These are phyloP conservation scores for Platycheirus albimanus DNA, from an alignment of 2,888 invertebrate genomes.

Conservation along the genomic window DNA sequence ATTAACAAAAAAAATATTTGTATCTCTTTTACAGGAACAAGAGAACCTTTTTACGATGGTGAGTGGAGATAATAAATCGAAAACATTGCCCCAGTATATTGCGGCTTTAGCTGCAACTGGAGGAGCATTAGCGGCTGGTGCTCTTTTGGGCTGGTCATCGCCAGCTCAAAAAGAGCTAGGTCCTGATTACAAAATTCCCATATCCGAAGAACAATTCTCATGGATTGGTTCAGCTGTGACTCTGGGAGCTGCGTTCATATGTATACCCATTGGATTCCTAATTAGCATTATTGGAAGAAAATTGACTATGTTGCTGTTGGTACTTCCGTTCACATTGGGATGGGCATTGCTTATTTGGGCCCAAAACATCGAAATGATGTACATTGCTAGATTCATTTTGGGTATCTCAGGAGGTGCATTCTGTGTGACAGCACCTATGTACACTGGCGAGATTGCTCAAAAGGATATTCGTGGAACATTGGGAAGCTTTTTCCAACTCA, in stretches of 20 bases:
- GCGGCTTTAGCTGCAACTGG: conserved; percentile 86
- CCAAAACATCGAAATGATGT: conserved; percentile 84
- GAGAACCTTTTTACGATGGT: conserved; percentile 80
- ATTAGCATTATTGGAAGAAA: conserved; percentile 90
- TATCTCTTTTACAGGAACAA: conserved; percentile 78
- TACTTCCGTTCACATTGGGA: conserved; percentile 88
- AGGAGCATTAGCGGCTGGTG: conserved; percentile 90
- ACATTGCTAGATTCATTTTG: conserved; percentile 80
- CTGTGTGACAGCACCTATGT: conserved; percentile 92
- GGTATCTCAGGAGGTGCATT: conserved; percentile 87
- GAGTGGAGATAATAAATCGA: conserved; percentile 76
- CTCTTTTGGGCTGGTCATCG: conserved; percentile 90
- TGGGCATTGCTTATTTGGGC: conserved; percentile 90
- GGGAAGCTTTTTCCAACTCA: conserved; percentile 94
- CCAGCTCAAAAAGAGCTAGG: conserved; percentile 84
- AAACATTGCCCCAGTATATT: conserved; percentile 80
- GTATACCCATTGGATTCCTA: conserved; percentile 88
- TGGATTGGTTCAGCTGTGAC: conserved; percentile 89
- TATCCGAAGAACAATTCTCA: conserved; percentile 84
- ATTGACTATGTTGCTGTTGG: conserved; percentile 83
- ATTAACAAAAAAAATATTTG: no score
- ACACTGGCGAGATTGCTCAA: conserved; percentile 93
- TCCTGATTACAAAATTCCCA: conserved; percentile 82
- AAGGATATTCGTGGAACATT: conserved; percentile 91
- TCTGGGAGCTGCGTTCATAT: conserved; percentile 89